phyloP scores from a whole-genome alignment of 1,140 invertebrate species.

The Cydia fagiglandana region DNA sequence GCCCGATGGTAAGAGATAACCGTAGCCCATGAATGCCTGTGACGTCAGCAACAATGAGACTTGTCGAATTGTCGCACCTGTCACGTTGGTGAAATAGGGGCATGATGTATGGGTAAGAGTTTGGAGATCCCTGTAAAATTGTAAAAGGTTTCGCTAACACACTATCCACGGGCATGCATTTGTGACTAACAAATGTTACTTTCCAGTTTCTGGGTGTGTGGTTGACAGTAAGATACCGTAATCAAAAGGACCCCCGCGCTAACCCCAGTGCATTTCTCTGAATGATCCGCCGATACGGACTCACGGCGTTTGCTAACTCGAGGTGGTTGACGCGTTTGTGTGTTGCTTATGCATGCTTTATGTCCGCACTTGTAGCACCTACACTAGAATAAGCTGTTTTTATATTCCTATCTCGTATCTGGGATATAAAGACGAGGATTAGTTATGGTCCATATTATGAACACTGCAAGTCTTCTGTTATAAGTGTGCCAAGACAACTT shows the following conservation, averaged over 20 bases:
- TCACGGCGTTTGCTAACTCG: constrained; percentile 45
- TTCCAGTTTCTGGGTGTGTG: constrained; percentile 97
- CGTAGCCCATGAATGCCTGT: too few species aligned
- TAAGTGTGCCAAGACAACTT: too few species aligned
- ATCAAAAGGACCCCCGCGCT: constrained; percentile 97
- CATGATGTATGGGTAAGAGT: neutral
- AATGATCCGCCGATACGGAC: constrained; percentile 69
- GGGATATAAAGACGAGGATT: too few species aligned
- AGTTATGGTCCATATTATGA: too few species aligned
- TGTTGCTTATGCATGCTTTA: constrained; percentile 34
- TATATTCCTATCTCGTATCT: too few species aligned
- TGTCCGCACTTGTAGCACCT: constrained; percentile 6
- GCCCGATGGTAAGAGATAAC: too few species aligned
- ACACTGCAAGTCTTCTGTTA: too few species aligned
- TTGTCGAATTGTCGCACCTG: too few species aligned
- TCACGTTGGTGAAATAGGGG: too few species aligned
- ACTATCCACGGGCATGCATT: constrained; percentile 36
- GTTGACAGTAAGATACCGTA: constrained; percentile 97
- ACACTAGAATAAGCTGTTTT: neutral
- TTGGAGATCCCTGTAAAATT: neutral
- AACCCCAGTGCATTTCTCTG: constrained; percentile 98
- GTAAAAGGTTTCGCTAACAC: constrained; percentile 4
- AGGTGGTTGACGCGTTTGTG: constrained; percentile 59
- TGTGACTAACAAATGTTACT: constrained; percentile 69
- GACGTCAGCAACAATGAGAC: too few species aligned